A percentile compares a stretch with the other conserved stretches of the same genome.
These are phyloP conservation scores for Sphaerodactylus townsendi DNA, from an alignment of 2,113 vertebrate genomes.

Conservation along the genomic window DNA sequence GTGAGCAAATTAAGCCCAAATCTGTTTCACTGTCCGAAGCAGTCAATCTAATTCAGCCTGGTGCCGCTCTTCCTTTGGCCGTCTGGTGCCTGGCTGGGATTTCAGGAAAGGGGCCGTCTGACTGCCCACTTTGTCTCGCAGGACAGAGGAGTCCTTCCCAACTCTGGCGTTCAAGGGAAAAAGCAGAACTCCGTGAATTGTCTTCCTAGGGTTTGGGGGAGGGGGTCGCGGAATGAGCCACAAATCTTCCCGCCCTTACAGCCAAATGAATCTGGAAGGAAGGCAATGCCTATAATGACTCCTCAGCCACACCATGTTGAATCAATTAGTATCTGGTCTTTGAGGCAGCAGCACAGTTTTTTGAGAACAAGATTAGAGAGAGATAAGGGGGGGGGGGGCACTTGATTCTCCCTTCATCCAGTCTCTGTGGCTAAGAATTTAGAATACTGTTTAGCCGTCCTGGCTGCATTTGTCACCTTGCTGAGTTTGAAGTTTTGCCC, in stretches of 20 bases:
- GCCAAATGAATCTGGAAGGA: constrained; percentile 47
- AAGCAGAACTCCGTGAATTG: constrained; percentile 53
- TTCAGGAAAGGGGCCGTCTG: constrained; percentile 68
- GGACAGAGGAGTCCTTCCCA: constrained; percentile 66
- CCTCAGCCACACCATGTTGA: constrained; percentile 40
- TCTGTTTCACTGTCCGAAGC: constrained; percentile 60
- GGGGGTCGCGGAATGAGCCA: constrained; percentile 51
- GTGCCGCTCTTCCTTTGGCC: constrained; percentile 73
- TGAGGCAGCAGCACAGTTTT: constrained; percentile 53
- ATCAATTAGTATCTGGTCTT: constrained; percentile 49
- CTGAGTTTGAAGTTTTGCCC: background rate
- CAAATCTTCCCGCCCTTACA: constrained; percentile 58
- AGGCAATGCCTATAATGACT: constrained; percentile 34
- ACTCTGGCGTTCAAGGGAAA: constrained; percentile 67
- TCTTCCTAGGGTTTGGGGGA: constrained; percentile 55
- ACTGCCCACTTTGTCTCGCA: constrained; percentile 65
- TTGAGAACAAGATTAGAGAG: constrained; percentile 47
- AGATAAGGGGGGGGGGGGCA: constrained; percentile 57
- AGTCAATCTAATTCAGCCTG: constrained; percentile 70
- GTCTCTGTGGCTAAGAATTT: background rate
- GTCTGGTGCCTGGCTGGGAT: constrained; percentile 71
- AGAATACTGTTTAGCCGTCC: too few species aligned
- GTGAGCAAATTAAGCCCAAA: constrained; percentile 61
- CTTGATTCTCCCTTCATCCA: constrained; percentile 53
- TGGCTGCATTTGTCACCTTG: background rate